Conservation (phyloP, 2,888 invertebrate genomes). For the Ptychoptera contaminata region DNA sequence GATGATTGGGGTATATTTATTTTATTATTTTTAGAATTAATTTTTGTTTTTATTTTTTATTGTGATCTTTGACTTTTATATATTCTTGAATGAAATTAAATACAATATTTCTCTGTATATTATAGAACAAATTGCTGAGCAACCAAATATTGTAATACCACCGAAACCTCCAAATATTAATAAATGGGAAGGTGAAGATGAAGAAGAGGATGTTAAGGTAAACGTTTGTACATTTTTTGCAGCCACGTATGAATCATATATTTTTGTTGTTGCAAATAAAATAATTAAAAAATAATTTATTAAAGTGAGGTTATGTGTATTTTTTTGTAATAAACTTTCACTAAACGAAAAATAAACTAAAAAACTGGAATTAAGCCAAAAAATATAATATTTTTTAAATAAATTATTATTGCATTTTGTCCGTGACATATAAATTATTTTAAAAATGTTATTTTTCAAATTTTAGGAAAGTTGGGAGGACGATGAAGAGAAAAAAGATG, state of each 20-base stretch:
- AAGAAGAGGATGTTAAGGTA: constrained; percentile 74
- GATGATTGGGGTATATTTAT: constrained; percentile 49
- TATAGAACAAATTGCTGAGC: constrained; percentile 26
- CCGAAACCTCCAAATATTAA: constrained; percentile 44
- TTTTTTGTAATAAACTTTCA: neutral
- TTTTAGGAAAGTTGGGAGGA: constrained; percentile 89
- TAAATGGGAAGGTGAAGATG: constrained; percentile 82
- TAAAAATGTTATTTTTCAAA: neutral
- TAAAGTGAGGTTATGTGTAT: neutral
- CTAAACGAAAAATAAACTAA: too few species aligned
- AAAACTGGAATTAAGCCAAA: neutral
- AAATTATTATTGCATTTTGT: neutral
- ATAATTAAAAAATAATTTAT: constrained; percentile 11
- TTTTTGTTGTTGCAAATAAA: too few species aligned
- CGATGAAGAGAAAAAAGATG: constrained; percentile 66
- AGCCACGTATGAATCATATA: too few species aligned
- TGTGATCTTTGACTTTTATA: neutral
- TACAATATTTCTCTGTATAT: constrained; percentile 3
- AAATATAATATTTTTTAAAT: neutral
- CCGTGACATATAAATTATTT: neutral
- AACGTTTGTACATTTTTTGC: constrained; percentile 9
- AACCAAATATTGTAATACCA: constrained; percentile 56
- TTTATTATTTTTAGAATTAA: neutral
- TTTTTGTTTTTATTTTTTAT: too few species aligned
- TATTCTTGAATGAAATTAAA: neutral